A percentile compares a stretch with the other conserved stretches of the same genome.
phyloP scores from a whole-genome alignment of 2,797 vertebrate genomes.

The Fistularia tabacaria region DNA sequence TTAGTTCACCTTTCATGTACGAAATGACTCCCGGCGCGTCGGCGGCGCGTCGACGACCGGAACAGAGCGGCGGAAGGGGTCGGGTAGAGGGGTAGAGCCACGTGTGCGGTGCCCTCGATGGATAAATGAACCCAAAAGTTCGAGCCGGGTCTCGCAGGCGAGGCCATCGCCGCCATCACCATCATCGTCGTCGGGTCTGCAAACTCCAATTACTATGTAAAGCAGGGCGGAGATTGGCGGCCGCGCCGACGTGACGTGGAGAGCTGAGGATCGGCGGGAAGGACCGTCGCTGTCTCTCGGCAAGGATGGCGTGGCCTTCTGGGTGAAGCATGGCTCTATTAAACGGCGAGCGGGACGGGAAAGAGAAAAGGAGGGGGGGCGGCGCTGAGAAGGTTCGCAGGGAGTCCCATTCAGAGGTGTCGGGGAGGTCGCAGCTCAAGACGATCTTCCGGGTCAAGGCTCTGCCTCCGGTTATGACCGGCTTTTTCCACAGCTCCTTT shows the following conservation, averaged over 20 bases:
- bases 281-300: constrained; percentile 40
- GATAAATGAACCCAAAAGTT: constrained; percentile 40
- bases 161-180: constrained; percentile 43
- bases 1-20: constrained; percentile 33
- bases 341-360: constrained; percentile 37
- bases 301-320: constrained; percentile 71
- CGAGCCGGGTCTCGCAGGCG: constrained; percentile 43
- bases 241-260: constrained; percentile 38
- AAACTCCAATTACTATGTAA: constrained; percentile 64
- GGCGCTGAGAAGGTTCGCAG: constrained; percentile 15
- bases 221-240: constrained; percentile 61
- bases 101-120: not conserved
- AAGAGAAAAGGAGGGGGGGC: not conserved
- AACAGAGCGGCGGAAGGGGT: too few species aligned
- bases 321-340: constrained; percentile 71
- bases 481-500: constrained; percentile 68
- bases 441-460: constrained; percentile 74
- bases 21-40: constrained; percentile 18
- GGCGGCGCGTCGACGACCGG: too few species aligned
- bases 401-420: constrained; percentile 44
- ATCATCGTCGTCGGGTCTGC: constrained; percentile 35
- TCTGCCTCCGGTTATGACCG: constrained; percentile 64
- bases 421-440: constrained; percentile 48
- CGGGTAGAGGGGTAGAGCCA: too few species aligned
- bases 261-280: constrained; percentile 32